Evolutionary conservation across 2,888 invertebrate species (phyloP).

Genomic region (Drosophila barbarae): DNA sequence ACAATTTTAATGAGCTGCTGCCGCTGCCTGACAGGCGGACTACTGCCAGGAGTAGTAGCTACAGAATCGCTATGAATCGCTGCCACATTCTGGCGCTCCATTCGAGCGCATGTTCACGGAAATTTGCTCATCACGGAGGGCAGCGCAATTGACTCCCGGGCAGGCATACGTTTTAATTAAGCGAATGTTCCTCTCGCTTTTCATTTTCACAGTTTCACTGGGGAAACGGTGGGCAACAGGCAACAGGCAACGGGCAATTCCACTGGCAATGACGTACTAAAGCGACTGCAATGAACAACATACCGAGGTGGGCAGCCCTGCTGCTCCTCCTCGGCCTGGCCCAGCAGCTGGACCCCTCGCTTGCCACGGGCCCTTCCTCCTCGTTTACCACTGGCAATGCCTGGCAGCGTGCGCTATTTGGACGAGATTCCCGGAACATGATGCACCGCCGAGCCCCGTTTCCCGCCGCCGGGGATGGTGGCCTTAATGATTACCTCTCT

Average conservation of each 20-base stretch:
- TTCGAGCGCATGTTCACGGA: conserved; percentile 28
- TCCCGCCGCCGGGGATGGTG: conserved; percentile 25
- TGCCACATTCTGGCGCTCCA: conserved; percentile 26
- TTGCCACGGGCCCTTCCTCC: conserved; percentile 83
- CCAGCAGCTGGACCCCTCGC: conserved; percentile 78
- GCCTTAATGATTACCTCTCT: conserved; percentile 52
- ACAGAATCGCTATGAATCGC: conserved; percentile 24
- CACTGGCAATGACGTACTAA: conserved; percentile 53
- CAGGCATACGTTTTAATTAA: conserved; percentile 59
- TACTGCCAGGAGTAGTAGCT: conserved; percentile 24
- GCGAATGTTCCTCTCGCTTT: conserved; percentile 11
- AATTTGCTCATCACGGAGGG: conserved; percentile 23
- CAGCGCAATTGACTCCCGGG: conserved; percentile 6
- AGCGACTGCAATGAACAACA: conserved; percentile 69
- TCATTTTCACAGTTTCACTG: conserved; percentile 24
- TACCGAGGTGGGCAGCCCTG: conserved; percentile 65
- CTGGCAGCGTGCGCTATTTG: conserved; percentile 89
- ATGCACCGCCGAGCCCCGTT: conserved; percentile 42
- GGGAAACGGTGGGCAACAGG: conserved; percentile 1
- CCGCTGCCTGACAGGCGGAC: conserved; percentile 12
- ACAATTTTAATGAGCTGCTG: conserved; percentile 58
- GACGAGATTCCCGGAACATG: conserved; percentile 86
- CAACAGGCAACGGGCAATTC: conserved; percentile 24
- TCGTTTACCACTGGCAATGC: conserved; percentile 80
- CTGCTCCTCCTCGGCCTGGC: conserved; percentile 61